phyloP scores from a whole-genome alignment of 2,113 vertebrate genomes.

The Ibidorhyncha struthersii region DNA sequence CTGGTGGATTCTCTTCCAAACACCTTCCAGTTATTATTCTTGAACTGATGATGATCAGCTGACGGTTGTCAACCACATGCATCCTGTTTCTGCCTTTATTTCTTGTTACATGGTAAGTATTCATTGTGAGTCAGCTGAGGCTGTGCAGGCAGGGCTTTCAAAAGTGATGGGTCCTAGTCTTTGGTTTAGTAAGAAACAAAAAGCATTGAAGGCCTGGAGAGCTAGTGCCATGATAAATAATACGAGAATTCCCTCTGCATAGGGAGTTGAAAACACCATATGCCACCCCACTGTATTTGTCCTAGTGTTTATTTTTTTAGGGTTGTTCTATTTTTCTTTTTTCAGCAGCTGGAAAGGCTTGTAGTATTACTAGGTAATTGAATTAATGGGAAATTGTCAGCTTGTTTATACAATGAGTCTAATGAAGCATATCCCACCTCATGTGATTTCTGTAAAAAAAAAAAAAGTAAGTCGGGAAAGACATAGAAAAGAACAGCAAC shows the following conservation, averaged over 20 bases:
- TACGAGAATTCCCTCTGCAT: neutral
- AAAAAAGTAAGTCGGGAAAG: neutral
- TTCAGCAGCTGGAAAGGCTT: neutral
- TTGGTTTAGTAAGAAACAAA: neutral
- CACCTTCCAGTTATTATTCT: neutral
- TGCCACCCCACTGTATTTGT: neutral
- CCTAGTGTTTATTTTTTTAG: neutral
- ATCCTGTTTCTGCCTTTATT: neutral
- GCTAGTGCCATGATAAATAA: neutral
- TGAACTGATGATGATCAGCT: neutral
- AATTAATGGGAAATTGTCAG: neutral
- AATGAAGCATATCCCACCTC: neutral
- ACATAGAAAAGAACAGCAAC: neutral
- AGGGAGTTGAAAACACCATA: neutral
- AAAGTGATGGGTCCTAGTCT: neutral
- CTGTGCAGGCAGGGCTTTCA: neutral
- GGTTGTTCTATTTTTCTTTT: neutral
- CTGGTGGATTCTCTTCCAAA: neutral
- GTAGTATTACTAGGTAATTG: neutral
- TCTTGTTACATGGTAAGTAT: neutral
- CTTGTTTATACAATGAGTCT: neutral
- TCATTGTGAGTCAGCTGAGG: neutral
- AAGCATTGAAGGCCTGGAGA: neutral
- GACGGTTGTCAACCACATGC: neutral
- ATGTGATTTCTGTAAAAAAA: neutral